A percentile compares a stretch with the other conserved stretches of the same genome.
Evolutionary conservation across 2,888 invertebrate genomes (phyloP).

Genomic region (Diaphora mendica): DNA sequence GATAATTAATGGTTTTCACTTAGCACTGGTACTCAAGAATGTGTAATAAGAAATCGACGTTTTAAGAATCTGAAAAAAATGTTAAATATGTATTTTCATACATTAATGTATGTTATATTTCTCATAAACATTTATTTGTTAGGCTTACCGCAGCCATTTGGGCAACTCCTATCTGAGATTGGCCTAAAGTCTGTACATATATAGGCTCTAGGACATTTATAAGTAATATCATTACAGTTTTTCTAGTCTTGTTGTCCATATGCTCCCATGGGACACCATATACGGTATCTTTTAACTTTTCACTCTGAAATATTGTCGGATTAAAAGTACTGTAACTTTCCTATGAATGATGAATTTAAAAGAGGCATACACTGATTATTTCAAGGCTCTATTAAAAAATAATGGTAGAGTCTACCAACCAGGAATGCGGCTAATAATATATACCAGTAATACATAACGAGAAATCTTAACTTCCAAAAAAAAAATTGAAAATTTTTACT

Average conservation of each 20-base stretch:
- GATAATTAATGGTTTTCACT: background rate
- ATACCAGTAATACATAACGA: too few species aligned
- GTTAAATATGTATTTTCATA: background rate
- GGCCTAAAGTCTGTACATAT: constrained; percentile 53
- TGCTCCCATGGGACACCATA: constrained; percentile 61
- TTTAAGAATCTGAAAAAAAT: constrained; percentile 52
- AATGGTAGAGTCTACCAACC: background rate
- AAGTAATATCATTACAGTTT: constrained; percentile 50
- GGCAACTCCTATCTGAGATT: constrained; percentile 56
- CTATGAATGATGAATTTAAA: background rate
- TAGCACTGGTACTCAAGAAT: constrained; percentile 30
- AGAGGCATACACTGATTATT: background rate
- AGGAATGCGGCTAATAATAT: background rate
- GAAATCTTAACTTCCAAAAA: too few species aligned
- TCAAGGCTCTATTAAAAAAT: background rate
- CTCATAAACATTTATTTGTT: background rate
- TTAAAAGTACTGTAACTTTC: background rate
- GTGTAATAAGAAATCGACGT: constrained; percentile 52
- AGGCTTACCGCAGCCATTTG: constrained; percentile 57
- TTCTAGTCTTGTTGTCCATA: constrained; percentile 53
- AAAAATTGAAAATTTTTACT: too few species aligned
- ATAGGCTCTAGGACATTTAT: constrained; percentile 53
- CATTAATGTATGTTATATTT: background rate
- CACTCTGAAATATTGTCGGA: constrained; percentile 45
- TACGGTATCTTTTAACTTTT: constrained; percentile 50